A percentile compares a stretch with the other conserved stretches of the same genome.
phyloP scores from a whole-genome alignment of 2,888 invertebrate species.

The Metellina segmentata region DNA sequence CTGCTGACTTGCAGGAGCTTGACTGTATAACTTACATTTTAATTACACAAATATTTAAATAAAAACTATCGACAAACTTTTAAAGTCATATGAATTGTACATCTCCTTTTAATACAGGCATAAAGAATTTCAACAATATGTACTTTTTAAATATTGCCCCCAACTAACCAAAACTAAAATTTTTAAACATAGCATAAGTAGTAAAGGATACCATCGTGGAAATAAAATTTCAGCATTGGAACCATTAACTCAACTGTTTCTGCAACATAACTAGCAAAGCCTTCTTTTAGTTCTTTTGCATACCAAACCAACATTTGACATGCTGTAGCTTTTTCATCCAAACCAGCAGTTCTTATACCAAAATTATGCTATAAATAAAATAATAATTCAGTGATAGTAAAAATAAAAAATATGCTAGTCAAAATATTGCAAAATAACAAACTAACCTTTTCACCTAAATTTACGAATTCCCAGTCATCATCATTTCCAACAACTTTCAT shows the following conservation, averaged over 20 bases:
- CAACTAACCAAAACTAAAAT: background rate
- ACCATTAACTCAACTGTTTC: conserved; percentile 91
- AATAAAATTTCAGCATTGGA: conserved; percentile 94
- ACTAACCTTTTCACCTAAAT: conserved; percentile 90
- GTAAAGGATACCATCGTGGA: conserved; percentile 87
- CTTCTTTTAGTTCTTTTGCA: conserved; percentile 94
- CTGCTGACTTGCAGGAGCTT: too few relatives aligned
- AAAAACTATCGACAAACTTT: too few relatives aligned
- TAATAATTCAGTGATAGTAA: conserved; percentile 12
- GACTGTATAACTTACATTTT: too few relatives aligned
- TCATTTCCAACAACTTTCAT: conserved; percentile 90
- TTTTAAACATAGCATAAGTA: background rate
- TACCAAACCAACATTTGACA: conserved; percentile 98
- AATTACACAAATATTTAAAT: too few relatives aligned
- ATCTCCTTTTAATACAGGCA: too few relatives aligned
- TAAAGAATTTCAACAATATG: background rate
- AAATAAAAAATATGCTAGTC: background rate
- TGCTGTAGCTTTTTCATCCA: conserved; percentile 97
- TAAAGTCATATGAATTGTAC: too few relatives aligned
- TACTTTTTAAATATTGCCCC: background rate
- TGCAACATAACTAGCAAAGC: conserved; percentile 88
- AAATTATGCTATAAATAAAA: conserved; percentile 87
- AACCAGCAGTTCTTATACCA: conserved; percentile 94
- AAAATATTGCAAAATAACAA: background rate
- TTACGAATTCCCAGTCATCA: conserved; percentile 96